Percentiles rank a stretch among this genome's conserved stretches.
These are phyloP conservation scores for Coleophora deauratella DNA, from an alignment of 2,888 invertebrate species.

Conservation along the genomic window DNA sequence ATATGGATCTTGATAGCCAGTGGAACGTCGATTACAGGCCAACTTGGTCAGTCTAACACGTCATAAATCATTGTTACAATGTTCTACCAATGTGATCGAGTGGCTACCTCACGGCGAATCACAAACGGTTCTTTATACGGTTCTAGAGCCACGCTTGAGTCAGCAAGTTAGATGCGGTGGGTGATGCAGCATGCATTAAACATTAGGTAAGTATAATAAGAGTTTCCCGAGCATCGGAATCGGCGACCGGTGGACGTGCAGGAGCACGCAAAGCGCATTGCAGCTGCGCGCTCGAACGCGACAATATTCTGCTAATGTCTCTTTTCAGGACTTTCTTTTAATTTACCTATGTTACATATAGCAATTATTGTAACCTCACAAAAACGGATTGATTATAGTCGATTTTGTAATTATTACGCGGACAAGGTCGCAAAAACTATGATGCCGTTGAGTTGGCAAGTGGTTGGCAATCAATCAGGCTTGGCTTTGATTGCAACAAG, in stretches of 20 bases:
- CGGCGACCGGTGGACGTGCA: slow-evolving; percentile 15
- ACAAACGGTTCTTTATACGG: slow-evolving; percentile 21
- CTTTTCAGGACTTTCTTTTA: slow-evolving; percentile 54
- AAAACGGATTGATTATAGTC: no score
- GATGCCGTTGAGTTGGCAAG: no score
- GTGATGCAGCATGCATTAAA: slow-evolving; percentile 38
- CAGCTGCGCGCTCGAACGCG: slow-evolving; percentile 43
- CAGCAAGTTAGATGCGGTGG: slow-evolving; percentile 2
- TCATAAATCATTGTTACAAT: no score
- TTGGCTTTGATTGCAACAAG: no score
- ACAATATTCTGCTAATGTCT: slow-evolving; percentile 46
- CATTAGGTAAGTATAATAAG: slow-evolving; percentile 42
- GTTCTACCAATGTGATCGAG: no score
- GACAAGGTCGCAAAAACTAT: no score
- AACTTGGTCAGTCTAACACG: no score
- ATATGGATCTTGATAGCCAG: no score
- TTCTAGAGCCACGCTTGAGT: slow-evolving; percentile 29
- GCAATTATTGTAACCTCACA: no score
- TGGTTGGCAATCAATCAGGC: no score
- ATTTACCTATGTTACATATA: slow-evolving; percentile 9
- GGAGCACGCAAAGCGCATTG: slow-evolving; percentile 48
- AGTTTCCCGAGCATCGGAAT: slow-evolving; percentile 47
- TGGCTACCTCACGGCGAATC: neutral
- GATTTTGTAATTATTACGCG: no score
- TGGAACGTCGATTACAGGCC: no score